Evolutionary conservation across 2,888 invertebrate genomes (phyloP), one percentile per base, ranked within the genome.

Genomic region (Danaus chrysippus): DNA sequence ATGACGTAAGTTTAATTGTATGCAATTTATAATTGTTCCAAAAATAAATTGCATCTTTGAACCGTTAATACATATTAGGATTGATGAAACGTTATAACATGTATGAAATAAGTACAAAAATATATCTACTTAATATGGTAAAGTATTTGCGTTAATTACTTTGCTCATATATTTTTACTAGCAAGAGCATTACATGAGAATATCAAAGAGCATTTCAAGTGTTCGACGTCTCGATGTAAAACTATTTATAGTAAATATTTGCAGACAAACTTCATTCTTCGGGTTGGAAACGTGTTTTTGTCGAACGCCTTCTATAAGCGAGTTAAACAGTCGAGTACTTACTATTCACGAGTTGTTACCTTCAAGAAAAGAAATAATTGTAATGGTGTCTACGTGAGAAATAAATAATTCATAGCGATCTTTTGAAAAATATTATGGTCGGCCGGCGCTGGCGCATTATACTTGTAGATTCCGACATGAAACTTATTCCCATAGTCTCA

Each of bases 331-430:
- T 56, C 65, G 65, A 65, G 57, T 56, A 67, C 68, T 86, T 86
- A 73, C 81, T 84, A 87, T 86, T 86, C 86, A 81, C 76, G 70
- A 78, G 78, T 76, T 76, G 82, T 83, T 82, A 77, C 79, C 82
- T 79, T 76, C 77, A 73, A 78, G 79, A 84, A 86, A 84, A 85
- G 83, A 84, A 86, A 85, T 86, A 84, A 84, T 87, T 86, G 82
- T 86, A 84, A 87, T 85, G 81, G 82, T 83, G 85, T 83, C 83
- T 85, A 83, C 78, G 77, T 78, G 75, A 79, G 77, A 70, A 77
- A 87, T 89, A 84, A 83, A 90, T 90, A 85, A 88, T 88, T 86
- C 87, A 89, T 86, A 75, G 76, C 75, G 76, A 85, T 87, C 82
- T 86, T 83, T 85, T 84, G 82, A 84, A 86, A 86, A 87, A 86